Evolutionary conservation across 1,140 invertebrate genomes (phyloP).

Genomic region (Planococcus citri): DNA sequence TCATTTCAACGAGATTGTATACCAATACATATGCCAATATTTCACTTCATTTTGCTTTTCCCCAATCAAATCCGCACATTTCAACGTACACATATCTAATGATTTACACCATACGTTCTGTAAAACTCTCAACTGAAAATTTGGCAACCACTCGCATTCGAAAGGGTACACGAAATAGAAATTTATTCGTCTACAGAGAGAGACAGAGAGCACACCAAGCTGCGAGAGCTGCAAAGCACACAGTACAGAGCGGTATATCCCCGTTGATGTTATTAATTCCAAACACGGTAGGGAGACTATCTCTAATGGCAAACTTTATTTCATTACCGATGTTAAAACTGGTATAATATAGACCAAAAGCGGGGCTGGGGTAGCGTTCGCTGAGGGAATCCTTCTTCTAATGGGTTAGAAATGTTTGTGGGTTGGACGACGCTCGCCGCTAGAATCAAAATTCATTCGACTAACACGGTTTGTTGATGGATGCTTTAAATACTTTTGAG

Average conservation of each 20-base stretch:
- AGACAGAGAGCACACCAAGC: too few relatives aligned
- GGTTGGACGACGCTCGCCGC: constrained; percentile 13
- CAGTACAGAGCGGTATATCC: constrained; percentile 1
- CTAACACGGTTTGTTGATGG: constrained; percentile 17
- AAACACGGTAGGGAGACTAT: constrained; percentile 18
- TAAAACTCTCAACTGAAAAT: too few relatives aligned
- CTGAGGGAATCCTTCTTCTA: constrained; percentile 16
- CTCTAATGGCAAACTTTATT: constrained; percentile 20
- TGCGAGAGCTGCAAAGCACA: not conserved
- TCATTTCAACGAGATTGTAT: too few relatives aligned
- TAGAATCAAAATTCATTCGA: constrained; percentile 18
- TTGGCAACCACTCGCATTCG: not conserved
- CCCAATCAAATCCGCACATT: too few relatives aligned
- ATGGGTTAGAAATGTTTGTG: constrained; percentile 20
- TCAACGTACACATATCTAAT: too few relatives aligned
- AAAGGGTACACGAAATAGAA: constrained; percentile 19
- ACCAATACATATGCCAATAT: too few relatives aligned
- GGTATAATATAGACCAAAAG: constrained; percentile 12
- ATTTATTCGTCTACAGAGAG: constrained; percentile 11
- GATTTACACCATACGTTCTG: too few relatives aligned
- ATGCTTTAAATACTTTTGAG: constrained; percentile 20
- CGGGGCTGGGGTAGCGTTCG: not conserved
- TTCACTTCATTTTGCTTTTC: too few relatives aligned
- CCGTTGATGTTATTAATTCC: constrained; percentile 19
- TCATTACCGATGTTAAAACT: constrained; percentile 20